Evolutionary conservation across 2,113 vertebrate species (phyloP).

Genomic region (Sorex araneus): DNA sequence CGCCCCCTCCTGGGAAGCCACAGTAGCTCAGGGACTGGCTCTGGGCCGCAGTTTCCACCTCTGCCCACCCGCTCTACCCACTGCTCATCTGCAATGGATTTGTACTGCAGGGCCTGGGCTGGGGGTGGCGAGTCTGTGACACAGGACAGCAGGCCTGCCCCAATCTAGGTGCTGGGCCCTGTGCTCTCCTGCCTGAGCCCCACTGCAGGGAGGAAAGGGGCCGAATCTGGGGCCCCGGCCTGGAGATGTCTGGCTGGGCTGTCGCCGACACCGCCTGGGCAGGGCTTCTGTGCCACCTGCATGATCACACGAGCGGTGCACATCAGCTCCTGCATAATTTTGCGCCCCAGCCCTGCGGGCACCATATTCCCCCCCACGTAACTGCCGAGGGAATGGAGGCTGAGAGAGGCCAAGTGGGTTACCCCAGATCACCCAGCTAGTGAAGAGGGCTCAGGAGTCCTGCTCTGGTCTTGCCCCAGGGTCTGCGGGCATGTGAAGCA

Average conservation of each 20-base stretch:
- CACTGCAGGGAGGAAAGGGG: not conserved
- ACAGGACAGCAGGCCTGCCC: not conserved
- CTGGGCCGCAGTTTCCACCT: not conserved
- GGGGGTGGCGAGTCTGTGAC: not conserved
- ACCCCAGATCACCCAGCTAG: conserved; percentile 46
- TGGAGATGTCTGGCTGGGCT: not conserved
- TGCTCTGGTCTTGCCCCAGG: conserved; percentile 25
- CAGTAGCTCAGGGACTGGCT: not conserved
- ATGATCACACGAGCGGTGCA: not conserved
- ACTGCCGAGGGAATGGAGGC: conserved; percentile 55
- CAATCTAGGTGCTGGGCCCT: not conserved
- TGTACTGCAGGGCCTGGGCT: too few relatives aligned
- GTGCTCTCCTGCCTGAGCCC: not conserved
- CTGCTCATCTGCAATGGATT: not conserved
- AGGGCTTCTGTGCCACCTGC: not conserved
- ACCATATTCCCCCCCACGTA: not conserved
- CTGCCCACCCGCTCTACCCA: fast-evolving
- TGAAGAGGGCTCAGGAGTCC: not conserved
- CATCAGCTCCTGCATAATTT: not conserved
- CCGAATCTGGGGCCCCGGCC: not conserved
- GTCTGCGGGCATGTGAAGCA: conserved; percentile 29
- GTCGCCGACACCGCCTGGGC: not conserved
- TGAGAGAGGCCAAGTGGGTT: conserved; percentile 54
- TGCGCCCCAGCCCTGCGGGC: not conserved
- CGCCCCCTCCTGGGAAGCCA: not conserved